A percentile compares a stretch with the other conserved stretches of the same genome.
These are phyloP conservation scores for Fabriciana adippe DNA, from an alignment of 2,888 invertebrate genomes.

Conservation along the genomic window DNA sequence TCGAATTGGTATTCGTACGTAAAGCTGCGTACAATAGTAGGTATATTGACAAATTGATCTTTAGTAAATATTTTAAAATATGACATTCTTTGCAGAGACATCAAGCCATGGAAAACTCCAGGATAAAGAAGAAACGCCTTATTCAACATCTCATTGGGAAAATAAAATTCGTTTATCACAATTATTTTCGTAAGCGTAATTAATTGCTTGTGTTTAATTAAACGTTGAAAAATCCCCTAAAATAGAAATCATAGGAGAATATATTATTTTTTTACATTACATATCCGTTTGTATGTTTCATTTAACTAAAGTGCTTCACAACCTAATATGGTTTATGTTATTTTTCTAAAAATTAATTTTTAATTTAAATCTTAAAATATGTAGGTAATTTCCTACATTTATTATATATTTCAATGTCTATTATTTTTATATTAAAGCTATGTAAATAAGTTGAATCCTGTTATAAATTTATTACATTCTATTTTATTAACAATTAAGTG, in stretches of 20 bases:
- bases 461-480: slow-evolving; percentile 80
- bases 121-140: slow-evolving; percentile 33
- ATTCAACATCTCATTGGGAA: slow-evolving; percentile 23
- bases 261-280: slow-evolving; percentile 6
- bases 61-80: not conserved
- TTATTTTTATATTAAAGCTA: slow-evolving; percentile 47
- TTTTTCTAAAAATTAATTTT: slow-evolving; percentile 4
- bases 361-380: slow-evolving; percentile 7
- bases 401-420: slow-evolving; percentile 8
- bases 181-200: slow-evolving; percentile 1
- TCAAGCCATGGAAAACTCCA: slow-evolving; percentile 21
- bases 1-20: too few species aligned
- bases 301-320: slow-evolving; percentile 8
- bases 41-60: too few species aligned
- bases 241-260: slow-evolving; percentile 4
- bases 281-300: slow-evolving; percentile 7
- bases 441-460: slow-evolving; percentile 81
- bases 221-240: slow-evolving; percentile 2
- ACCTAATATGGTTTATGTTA: not conserved
- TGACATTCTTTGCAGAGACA: slow-evolving; percentile 24
- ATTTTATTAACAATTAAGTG: slow-evolving; percentile 79
- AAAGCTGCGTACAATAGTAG: too few species aligned
- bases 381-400: slow-evolving; percentile 10
- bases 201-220: not conserved
- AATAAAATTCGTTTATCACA: slow-evolving; percentile 10